A percentile compares a stretch with the other conserved stretches of the same genome.
Evolutionary conservation across 92 coral and sea anemone genomes (phyloP).

Genomic region (Chrysogorgia sp.): DNA sequence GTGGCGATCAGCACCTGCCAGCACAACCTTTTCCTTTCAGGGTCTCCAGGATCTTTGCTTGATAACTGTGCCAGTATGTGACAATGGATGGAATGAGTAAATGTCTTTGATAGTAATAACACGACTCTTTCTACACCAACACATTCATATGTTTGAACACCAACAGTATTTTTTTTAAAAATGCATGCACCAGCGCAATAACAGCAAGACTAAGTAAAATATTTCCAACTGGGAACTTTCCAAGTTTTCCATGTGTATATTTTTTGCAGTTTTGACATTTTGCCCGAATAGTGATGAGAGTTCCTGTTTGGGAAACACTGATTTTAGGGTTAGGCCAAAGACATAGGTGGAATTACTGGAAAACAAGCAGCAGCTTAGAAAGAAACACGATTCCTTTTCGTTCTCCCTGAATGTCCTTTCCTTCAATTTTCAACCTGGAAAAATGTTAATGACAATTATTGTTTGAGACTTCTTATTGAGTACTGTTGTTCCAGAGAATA

Average conservation of each 20-base stretch:
- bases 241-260: constrained; percentile 59
- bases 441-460: too few species aligned
- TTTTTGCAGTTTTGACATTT: constrained; percentile 53
- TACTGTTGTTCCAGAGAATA: too few species aligned
- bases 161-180: constrained; percentile 54
- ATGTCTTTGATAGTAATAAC: constrained; percentile 62
- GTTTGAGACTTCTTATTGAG: too few species aligned
- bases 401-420: constrained; percentile 52
- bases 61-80: constrained; percentile 56
- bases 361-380: constrained; percentile 51
- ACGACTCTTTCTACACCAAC: constrained; percentile 48
- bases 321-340: constrained; percentile 53
- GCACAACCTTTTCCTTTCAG: constrained; percentile 53
- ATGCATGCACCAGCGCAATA: constrained; percentile 68
- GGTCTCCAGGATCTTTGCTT: constrained; percentile 33
- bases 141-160: constrained; percentile 64
- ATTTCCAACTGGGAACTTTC: constrained; percentile 62
- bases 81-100: constrained; percentile 61
- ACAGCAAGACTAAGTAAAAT: constrained; percentile 62
- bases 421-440: too few species aligned
- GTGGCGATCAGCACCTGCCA: constrained; percentile 70
- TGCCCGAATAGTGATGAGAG: constrained; percentile 49
- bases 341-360: constrained; percentile 67
- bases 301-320: constrained; percentile 58
- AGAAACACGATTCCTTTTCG: constrained; percentile 70